Evolutionary conservation across 2,797 vertebrate species (phyloP), one percentile per base, ranked within the genome.

Genomic region (Enteromius mattozi): DNA sequence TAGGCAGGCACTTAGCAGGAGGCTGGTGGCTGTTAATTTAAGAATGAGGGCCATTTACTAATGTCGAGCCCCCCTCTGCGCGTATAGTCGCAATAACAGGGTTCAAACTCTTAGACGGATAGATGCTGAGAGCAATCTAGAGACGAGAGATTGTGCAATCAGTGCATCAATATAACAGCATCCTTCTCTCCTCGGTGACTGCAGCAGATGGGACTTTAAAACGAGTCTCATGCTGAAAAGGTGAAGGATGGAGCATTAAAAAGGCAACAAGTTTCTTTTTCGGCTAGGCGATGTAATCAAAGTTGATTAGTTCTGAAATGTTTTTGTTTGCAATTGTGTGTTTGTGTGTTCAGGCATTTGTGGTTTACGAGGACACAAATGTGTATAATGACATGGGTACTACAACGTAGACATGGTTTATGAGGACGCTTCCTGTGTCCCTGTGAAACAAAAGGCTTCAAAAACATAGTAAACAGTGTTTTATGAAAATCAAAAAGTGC

Each of bases 31-130:
- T 84, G 76, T 84, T 89, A 68, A 87, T 85, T 89, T 85, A 47
- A 85, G 82, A 77, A 78, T 10, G 56, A 82, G 80, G 69, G 84
- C 84, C 82, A 80, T 89, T 86, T 86, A 69, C 86, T 87, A 78
- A 80, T 84, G 88, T 82, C 68, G 51, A 17, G 65, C 54, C 71
- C 63, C 51, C 69, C 40, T 66, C 24, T 68, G 74, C 3, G 40
- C 33, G 21, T 61, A 47, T 63, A 78, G 72, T 72, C 71, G n/a
- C 71, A 77, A 27, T 78, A 40, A 47, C 63, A 47, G 77, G 84
- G 78, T 80, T 82, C 72, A 40, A 33, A 54, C 61, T 54, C 75
- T 66, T 13, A 71, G 69, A 47, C 12, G 68, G 71, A 40, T 42
- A 30, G 65, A 80, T 45, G 61, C 79, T 69, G 49, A 78, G 51